These are phyloP conservation scores for Molorchus minor DNA, from an alignment of 2,888 invertebrate genomes.

Conservation along the genomic window DNA sequence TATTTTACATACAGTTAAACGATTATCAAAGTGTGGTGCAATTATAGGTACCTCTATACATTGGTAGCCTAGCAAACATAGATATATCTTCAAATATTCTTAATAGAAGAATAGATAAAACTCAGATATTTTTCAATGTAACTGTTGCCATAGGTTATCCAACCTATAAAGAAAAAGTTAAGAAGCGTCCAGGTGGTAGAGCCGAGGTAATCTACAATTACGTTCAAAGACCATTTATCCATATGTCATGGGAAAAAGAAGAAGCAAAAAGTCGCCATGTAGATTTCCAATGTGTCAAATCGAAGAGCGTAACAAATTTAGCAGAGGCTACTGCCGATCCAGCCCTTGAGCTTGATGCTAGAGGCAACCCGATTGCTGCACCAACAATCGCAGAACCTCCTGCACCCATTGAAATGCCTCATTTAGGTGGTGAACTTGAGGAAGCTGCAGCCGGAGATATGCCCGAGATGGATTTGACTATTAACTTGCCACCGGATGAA, in stretches of 20 bases:
- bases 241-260: conserved; percentile 99
- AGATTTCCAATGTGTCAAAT: conserved; percentile 98
- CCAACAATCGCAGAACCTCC: conserved; percentile 46
- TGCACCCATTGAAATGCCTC: conserved; percentile 47
- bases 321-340: conserved; percentile 96
- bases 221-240: conserved; percentile 98
- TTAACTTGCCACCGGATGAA: conserved; percentile 40
- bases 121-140: neutral
- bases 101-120: no score
- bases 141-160: conserved; percentile 76
- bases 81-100: no score
- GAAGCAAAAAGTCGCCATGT: conserved; percentile 99
- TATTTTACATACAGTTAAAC: no score
- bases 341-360: conserved; percentile 73
- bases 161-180: conserved; percentile 98
- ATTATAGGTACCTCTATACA: no score
- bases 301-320: conserved; percentile 95
- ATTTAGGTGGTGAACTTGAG: conserved; percentile 54
- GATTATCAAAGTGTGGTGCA: no score
- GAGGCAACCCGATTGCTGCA: conserved; percentile 62
- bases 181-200: conserved; percentile 91
- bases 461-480: conserved; percentile 43
- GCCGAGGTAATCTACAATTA: conserved; percentile 99
- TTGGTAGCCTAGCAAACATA: no score
- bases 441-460: conserved; percentile 59